These are phyloP conservation scores for Temnothorax rugatulus DNA, from an alignment of 2,888 invertebrate species.

Conservation along the genomic window DNA sequence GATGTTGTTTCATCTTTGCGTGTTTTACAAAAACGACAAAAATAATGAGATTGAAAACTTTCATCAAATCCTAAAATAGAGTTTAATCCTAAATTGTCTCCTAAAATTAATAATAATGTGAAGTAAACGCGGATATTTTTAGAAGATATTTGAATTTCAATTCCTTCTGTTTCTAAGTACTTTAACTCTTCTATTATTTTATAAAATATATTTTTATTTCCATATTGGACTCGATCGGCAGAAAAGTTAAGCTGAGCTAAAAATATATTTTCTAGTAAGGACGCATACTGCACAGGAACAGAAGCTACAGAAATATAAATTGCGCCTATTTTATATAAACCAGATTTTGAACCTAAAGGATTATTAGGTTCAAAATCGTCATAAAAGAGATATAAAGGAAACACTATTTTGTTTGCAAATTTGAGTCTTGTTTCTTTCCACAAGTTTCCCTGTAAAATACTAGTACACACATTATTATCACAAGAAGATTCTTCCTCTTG, in stretches of 20 bases:
- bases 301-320: slow-evolving; percentile 8
- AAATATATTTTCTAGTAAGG: too few relatives aligned
- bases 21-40: background rate
- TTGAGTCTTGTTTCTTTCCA: background rate
- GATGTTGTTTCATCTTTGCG: background rate
- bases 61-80: slow-evolving; percentile 5
- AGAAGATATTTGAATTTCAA: too few relatives aligned
- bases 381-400: slow-evolving; percentile 18
- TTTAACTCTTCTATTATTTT: too few relatives aligned
- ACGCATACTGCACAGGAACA: too few relatives aligned
- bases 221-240: too few relatives aligned
- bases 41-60: slow-evolving; percentile 24
- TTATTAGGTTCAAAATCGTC: slow-evolving; percentile 31
- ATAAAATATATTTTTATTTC: too few relatives aligned
- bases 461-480: background rate
- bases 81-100: too few relatives aligned
- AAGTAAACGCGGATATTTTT: too few relatives aligned
- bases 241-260: too few relatives aligned
- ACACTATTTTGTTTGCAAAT: background rate
- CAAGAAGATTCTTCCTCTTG: background rate
- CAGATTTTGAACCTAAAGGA: slow-evolving; percentile 26
- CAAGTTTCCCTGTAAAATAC: background rate
- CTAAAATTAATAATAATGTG: too few relatives aligned
- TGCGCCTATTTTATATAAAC: background rate
- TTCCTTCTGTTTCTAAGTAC: too few relatives aligned